Evolutionary conservation across 2,797 vertebrate species (phyloP).

Genomic region (Muscicapa striata): DNA sequence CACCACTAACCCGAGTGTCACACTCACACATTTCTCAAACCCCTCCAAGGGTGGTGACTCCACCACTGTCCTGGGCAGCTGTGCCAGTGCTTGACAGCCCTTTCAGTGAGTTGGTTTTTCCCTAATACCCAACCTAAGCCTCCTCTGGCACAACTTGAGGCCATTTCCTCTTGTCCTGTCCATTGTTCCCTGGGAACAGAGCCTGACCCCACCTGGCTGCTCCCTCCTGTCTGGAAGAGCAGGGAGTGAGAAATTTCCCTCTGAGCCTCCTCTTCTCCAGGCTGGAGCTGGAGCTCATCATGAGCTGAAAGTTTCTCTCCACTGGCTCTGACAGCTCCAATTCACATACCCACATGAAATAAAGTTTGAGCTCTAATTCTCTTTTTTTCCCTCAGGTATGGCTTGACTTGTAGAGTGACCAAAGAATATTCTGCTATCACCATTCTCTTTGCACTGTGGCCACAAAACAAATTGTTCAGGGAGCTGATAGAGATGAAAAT

Average conservation of each 20-base stretch:
- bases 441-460: not conserved
- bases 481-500: not conserved
- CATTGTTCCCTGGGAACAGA: not conserved
- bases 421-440: not conserved
- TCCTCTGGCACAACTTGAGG: not conserved
- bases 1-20: not conserved
- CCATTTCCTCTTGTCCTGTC: not conserved
- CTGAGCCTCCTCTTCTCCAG: not conserved
- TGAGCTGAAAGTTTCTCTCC: not conserved
- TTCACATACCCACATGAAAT: not conserved
- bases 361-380: not conserved
- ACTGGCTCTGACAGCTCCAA: not conserved
- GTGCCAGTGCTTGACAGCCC: not conserved
- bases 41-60: not conserved
- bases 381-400: not conserved
- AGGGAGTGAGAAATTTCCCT: not conserved
- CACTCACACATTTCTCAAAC: not conserved
- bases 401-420: not conserved
- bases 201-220: too few relatives aligned
- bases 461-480: not conserved
- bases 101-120: not conserved
- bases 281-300: not conserved
- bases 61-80: not conserved
- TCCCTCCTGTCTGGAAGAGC: not conserved
- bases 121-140: not conserved